phyloP scores from a whole-genome alignment of 2,113 vertebrate species.

The Orientallactaga bullata region DNA sequence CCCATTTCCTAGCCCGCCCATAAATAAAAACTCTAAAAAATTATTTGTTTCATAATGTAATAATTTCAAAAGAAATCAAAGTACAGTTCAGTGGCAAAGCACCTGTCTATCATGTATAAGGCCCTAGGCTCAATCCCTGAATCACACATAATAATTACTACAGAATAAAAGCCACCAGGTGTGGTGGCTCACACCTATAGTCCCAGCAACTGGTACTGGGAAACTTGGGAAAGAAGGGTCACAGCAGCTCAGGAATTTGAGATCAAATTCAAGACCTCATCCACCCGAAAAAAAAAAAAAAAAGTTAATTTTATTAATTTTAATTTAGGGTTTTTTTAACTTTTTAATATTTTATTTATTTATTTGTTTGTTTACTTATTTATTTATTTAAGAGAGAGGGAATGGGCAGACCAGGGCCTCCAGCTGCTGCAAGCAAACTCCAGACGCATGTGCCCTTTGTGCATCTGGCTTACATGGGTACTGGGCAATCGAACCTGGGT shows the following conservation, averaged over 20 bases:
- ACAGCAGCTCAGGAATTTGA: not conserved
- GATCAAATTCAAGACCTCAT: not conserved
- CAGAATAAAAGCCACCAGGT: not conserved
- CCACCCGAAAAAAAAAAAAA: not conserved
- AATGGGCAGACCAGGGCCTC: too few species aligned
- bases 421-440: too few species aligned
- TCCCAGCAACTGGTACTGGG: not conserved
- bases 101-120: not conserved
- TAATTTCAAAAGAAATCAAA: not conserved
- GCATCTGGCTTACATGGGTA: too few species aligned
- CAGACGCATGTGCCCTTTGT: too few species aligned
- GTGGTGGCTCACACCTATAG: not conserved
- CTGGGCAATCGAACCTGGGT: too few species aligned
- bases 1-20: too few species aligned
- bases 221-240: not conserved
- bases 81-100: not conserved
- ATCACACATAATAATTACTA: not conserved
- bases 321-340: not conserved
- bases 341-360: not conserved
- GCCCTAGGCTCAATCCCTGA: not conserved
- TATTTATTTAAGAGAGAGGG: too few species aligned
- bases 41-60: slow-evolving; percentile 29
- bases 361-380: too few species aligned
- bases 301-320: slow-evolving; percentile 34
- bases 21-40: not conserved